Evolutionary conservation across 2,113 vertebrate species (phyloP), one percentile per base, ranked within the genome.

Genomic region (Hemichromis elongatus): DNA sequence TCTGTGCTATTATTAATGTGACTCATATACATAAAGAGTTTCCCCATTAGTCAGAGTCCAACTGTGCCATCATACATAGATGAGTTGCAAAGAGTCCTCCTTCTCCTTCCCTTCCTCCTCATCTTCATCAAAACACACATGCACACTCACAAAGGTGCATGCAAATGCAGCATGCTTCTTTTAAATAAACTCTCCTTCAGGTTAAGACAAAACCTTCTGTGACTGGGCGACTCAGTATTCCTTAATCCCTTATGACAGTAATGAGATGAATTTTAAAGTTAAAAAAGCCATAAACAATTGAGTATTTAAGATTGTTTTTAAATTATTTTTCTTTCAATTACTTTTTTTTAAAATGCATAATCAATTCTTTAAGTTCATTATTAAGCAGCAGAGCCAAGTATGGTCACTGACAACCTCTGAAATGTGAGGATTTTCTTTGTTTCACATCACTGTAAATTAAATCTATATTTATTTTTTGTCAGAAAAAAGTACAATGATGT

Each of bases 1-100:
- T 92, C 90, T 83, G 81, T 89, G 89, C 82, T 37, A 91, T 95
- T 96, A 95, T 96, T 96, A 95, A 96, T 96, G 95, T 88, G 93
- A 93, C 90, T 94, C 90, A 93, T 93, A 94, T 94, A 86, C 93
- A 95, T 95, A 93, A 89, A 86, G 93, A 93, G 90, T 85, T 93
- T 92, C 93, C 82, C 90, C 92, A 95, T 96, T 95, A 95, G 94
- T 96, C 94, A 94, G 94, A 91, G 93, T 94, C 82, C 6, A 81
- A 86, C 82, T 86, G 84, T 26, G 73, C 42, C 56, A 8, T 89
- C 86, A 88, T 35, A 82, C 19, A 77, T 84, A 77, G 84, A 87
- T 85, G 77, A 87, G 82, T 75, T 35, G 75, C 77, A 61, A n/a
- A 42, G 33, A 86, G 57, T 73, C 61, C 70, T 87, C 55, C 47